A percentile compares a stretch with the other conserved stretches of the same genome.
phyloP scores from a whole-genome alignment of 1,140 invertebrate species.

The Habropoda laboriosa region DNA sequence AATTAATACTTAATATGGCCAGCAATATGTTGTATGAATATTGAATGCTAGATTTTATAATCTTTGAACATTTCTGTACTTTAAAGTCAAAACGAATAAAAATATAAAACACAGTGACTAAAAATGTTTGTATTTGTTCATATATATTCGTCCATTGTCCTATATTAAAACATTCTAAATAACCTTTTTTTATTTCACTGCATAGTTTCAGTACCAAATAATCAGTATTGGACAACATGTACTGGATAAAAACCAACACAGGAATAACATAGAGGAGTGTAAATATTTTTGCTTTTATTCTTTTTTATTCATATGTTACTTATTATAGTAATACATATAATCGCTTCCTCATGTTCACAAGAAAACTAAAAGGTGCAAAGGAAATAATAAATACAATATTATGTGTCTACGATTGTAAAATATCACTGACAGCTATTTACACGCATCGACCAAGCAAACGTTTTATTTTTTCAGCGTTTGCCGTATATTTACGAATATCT shows the following conservation, averaged over 20 bases:
- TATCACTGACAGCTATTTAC: slow-evolving; percentile 46
- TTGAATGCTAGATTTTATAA: not conserved
- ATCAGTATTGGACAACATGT: no score
- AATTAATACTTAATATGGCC: not conserved
- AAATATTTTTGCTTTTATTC: slow-evolving; percentile 9
- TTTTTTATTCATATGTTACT: slow-evolving; percentile 38
- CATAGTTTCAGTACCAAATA: no score
- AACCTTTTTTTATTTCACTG: no score
- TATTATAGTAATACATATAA: slow-evolving; percentile 49
- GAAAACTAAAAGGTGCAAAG: slow-evolving; percentile 10
- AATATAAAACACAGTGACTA: not conserved
- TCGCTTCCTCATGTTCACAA: slow-evolving; percentile 2
- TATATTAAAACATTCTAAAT: no score
- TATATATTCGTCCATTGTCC: no score
- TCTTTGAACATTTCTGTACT: not conserved
- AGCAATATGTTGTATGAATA: not conserved
- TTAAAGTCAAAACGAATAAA: not conserved
- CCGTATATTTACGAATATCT: not conserved
- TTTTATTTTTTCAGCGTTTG: not conserved
- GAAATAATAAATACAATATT: slow-evolving; percentile 43
- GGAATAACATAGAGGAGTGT: no score
- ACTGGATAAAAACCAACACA: no score
- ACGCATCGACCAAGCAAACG: slow-evolving; percentile 25
- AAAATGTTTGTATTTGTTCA: not conserved
- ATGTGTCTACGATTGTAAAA: slow-evolving; percentile 39